These are phyloP conservation scores for Crax fasciolata DNA, from an alignment of 2,797 vertebrate genomes.

Conservation along the genomic window DNA sequence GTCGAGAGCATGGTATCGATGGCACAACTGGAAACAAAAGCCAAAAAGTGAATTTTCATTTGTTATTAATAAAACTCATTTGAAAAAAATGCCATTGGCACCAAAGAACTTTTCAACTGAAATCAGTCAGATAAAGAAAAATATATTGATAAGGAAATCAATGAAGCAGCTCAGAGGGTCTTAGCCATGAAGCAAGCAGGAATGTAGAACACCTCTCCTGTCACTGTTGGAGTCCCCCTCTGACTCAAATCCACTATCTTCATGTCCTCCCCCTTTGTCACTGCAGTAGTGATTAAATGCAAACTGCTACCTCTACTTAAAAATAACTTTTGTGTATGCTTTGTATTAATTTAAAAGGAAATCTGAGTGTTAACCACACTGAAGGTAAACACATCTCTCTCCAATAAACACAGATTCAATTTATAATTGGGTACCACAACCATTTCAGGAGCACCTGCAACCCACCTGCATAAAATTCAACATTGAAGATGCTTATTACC, in stretches of 20 bases:
- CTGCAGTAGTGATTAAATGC: background rate
- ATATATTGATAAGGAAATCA: background rate
- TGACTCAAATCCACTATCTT: too few species aligned
- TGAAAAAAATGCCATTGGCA: background rate
- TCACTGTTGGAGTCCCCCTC: background rate
- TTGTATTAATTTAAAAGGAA: background rate
- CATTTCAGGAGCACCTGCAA: background rate
- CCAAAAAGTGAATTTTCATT: background rate
- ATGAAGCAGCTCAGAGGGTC: background rate
- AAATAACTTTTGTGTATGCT: background rate
- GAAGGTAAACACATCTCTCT: background rate
- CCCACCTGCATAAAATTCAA: constrained; percentile 93
- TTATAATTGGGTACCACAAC: background rate
- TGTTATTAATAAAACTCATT: background rate
- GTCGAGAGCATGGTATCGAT: constrained; percentile 91
- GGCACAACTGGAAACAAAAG: constrained; percentile 89
- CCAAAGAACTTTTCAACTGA: background rate
- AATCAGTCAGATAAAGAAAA: background rate
- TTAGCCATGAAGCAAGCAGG: background rate
- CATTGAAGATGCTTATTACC: constrained; percentile 90
- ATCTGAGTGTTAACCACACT: rapidly evolving
- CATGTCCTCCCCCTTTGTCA: background rate
- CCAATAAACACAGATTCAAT: rapidly evolving
- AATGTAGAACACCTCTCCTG: background rate
- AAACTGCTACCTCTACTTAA: background rate